Evolutionary conservation across 2,113 vertebrate species (phyloP).

Genomic region (Heterotilapia buettikoferi): DNA sequence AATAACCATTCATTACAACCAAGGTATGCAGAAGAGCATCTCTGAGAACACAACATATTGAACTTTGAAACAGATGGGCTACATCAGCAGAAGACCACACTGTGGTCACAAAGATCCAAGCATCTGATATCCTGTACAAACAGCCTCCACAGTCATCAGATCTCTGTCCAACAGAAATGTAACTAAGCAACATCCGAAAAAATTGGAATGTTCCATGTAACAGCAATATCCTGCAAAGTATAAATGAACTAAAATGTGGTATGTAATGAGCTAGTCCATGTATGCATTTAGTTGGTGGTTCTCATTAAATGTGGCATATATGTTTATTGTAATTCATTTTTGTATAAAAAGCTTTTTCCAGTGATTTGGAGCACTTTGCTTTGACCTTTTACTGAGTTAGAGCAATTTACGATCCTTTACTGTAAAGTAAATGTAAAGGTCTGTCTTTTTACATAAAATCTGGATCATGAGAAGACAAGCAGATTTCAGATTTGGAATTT

Average conservation of each 20-base stretch:
- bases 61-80: background rate
- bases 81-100: background rate
- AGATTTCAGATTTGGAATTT: background rate
- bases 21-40: background rate
- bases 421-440: background rate
- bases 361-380: accelerated
- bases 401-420: background rate
- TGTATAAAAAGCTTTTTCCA: background rate
- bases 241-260: background rate
- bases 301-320: accelerated
- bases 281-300: background rate
- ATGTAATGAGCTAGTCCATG: background rate
- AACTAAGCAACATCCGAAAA: background rate
- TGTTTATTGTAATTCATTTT: background rate
- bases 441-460: background rate
- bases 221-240: background rate
- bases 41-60: background rate
- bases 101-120: background rate
- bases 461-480: background rate
- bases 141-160: background rate
- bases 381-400: background rate
- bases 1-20: background rate
- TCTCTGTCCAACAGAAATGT: background rate
- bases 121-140: background rate
- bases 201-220: background rate